Evolutionary conservation across 2,797 vertebrate species (phyloP).

Genomic region (Huso huso): DNA sequence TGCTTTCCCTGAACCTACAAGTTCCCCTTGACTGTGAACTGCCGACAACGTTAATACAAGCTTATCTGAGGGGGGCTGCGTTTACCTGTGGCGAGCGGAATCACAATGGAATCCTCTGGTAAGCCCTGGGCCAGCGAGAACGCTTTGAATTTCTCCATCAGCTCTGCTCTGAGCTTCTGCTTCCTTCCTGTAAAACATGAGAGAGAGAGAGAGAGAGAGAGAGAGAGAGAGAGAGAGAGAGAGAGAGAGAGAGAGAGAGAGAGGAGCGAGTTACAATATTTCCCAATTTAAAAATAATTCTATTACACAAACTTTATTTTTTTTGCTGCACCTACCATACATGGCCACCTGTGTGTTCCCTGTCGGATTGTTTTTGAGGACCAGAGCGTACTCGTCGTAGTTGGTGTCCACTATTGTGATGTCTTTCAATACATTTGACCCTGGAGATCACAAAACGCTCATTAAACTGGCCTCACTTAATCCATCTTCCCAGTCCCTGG

Average conservation of each 20-base stretch:
- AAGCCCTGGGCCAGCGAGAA: slow-evolving; percentile 48
- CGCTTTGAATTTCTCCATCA: slow-evolving; percentile 52
- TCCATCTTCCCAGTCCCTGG: too few species aligned
- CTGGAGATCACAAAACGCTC: slow-evolving; percentile 27
- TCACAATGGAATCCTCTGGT: slow-evolving; percentile 52
- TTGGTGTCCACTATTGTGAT: slow-evolving; percentile 66
- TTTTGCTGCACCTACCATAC: slow-evolving; percentile 48
- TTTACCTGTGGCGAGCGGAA: slow-evolving; percentile 48
- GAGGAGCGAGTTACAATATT: background rate
- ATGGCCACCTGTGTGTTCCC: slow-evolving; percentile 62
- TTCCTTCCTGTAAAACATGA: slow-evolving; percentile 42
- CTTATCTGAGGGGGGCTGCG: too few species aligned
- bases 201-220: background rate
- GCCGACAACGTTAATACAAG: too few species aligned
- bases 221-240: background rate
- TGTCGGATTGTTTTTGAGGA: slow-evolving; percentile 54
- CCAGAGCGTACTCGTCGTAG: slow-evolving; percentile 61
- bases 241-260: background rate
- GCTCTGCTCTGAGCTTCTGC: slow-evolving; percentile 30
- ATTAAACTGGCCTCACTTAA: background rate
- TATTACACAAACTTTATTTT: background rate
- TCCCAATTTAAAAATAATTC: background rate
- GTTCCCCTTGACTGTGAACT: too few species aligned
- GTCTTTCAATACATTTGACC: slow-evolving; percentile 59
- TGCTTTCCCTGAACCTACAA: too few species aligned